Percentiles rank a stretch among this genome's conserved stretches.
Conservation (phyloP, 1,140 invertebrate species). For the Zeugodacus cucurbitae region DNA sequence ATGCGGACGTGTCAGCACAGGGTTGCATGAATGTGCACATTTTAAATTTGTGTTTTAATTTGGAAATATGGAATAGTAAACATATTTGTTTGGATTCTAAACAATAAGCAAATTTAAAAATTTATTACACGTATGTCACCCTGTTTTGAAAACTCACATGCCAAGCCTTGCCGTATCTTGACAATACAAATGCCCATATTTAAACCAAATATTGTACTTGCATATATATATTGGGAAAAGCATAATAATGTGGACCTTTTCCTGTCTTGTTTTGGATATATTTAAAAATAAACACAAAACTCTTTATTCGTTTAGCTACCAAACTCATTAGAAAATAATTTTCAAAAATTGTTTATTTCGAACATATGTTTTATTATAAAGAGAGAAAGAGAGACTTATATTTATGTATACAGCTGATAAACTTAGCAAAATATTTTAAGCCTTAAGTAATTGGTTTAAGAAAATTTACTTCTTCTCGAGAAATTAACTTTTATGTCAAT, state of each 20-base stretch:
- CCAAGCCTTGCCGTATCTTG: background rate
- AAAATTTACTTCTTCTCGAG: background rate
- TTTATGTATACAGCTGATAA: background rate
- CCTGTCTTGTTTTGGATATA: too few species aligned
- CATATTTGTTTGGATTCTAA: too few species aligned
- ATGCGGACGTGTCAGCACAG: constrained; percentile 1
- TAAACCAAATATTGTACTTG: background rate
- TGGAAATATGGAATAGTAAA: background rate
- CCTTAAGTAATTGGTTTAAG: background rate
- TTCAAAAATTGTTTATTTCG: background rate
- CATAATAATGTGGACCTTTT: too few species aligned
- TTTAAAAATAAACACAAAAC: background rate
- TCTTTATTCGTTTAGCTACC: background rate
- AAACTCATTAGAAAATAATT: background rate
- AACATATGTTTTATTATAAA: constrained; percentile 31
- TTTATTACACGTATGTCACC: background rate
- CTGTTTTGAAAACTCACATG: background rate
- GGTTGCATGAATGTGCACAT: background rate
- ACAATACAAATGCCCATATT: background rate
- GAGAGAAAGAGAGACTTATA: background rate
- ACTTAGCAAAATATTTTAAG: background rate
- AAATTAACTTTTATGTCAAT: background rate
- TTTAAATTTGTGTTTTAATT: background rate
- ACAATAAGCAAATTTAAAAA: too few species aligned
- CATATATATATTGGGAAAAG: background rate